Conservation (phyloP, 2,797 vertebrate genomes). For the Trematomus bernacchii region DNA sequence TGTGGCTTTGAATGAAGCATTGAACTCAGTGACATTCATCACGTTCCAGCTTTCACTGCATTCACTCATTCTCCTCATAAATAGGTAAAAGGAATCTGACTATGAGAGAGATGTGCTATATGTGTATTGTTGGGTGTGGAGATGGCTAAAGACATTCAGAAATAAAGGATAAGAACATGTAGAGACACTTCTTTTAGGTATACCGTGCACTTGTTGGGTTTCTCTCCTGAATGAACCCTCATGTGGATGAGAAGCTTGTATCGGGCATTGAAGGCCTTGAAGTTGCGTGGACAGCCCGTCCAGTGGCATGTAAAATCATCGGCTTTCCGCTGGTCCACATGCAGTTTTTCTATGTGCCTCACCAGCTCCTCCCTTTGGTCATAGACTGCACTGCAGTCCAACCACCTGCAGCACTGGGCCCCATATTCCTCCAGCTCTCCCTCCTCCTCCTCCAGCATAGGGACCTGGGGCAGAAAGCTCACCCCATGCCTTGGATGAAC, state of each 20-base stretch:
- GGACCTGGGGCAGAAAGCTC: slow-evolving; percentile 72
- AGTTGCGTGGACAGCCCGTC: slow-evolving; percentile 92
- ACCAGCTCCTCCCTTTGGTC: slow-evolving; percentile 95
- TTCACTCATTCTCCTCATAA: slow-evolving; percentile 27
- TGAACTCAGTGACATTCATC: slow-evolving; percentile 46
- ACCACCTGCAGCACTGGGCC: slow-evolving; percentile 90
- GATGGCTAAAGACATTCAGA: neutral
- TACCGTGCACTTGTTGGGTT: slow-evolving; percentile 98
- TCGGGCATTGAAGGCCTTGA: slow-evolving; percentile 96
- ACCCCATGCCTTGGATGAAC: slow-evolving; percentile 65
- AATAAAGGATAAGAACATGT: slow-evolving; percentile 3
- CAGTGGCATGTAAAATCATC: slow-evolving; percentile 98
- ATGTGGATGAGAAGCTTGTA: slow-evolving; percentile 99
- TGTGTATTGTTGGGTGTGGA: neutral
- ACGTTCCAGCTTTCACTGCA: slow-evolving; percentile 42
- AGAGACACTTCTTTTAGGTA: slow-evolving; percentile 11
- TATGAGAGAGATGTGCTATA: slow-evolving; percentile 7
- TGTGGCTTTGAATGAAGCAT: slow-evolving; percentile 48
- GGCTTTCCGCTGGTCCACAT: slow-evolving; percentile 95
- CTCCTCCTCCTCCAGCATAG: slow-evolving; percentile 89
- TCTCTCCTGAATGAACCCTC: slow-evolving; percentile 98
- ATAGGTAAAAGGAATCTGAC: slow-evolving; percentile 5
- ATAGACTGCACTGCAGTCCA: slow-evolving; percentile 90
- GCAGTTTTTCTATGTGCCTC: slow-evolving; percentile 94
- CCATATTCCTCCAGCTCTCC: slow-evolving; percentile 86